Percentiles rank a stretch among this genome's conserved stretches.
Evolutionary conservation across 2,888 invertebrate species (phyloP).

Genomic region (Campoplex nolae): DNA sequence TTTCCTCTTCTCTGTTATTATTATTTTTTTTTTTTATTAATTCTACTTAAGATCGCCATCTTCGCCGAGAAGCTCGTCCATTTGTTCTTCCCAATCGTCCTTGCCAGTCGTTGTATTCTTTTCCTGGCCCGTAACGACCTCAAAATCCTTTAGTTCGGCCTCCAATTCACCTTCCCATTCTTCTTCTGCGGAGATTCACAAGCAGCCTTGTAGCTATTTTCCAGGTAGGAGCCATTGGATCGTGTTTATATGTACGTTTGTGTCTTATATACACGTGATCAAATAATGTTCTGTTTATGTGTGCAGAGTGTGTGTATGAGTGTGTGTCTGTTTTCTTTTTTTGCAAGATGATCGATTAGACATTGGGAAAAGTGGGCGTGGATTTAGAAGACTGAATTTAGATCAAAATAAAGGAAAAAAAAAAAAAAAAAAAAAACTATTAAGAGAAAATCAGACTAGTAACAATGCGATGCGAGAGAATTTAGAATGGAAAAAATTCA

Average conservation of each 20-base stretch:
- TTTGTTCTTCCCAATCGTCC: conserved; percentile 90
- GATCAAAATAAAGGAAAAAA: conserved; percentile 36
- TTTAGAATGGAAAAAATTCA: not conserved
- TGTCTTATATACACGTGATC: conserved; percentile 47
- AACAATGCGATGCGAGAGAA: not conserved
- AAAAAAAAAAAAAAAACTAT: conserved; percentile 27
- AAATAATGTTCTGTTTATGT: conserved; percentile 15
- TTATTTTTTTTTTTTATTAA: not conserved
- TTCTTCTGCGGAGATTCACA: conserved; percentile 88
- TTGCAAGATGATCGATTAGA: conserved; percentile 42
- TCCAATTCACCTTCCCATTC: conserved; percentile 99
- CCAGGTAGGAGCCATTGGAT: conserved; percentile 76
- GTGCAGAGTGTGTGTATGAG: conserved; percentile 22
- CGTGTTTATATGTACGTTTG: conserved; percentile 64
- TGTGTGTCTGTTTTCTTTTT: conserved; percentile 54
- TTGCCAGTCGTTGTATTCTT: conserved; percentile 78
- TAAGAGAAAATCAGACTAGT: not conserved
- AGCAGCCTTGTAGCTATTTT: conserved; percentile 82
- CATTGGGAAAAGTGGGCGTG: conserved; percentile 31
- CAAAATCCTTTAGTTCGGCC: conserved; percentile 97
- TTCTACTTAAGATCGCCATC: conserved; percentile 87
- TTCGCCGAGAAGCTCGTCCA: conserved; percentile 89
- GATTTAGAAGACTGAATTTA: not conserved
- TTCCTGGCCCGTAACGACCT: conserved; percentile 89
- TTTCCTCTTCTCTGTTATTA: not conserved